Evolutionary conservation across 2,797 vertebrate species (phyloP).

Genomic region (Parotocinclus haroldoi): DNA sequence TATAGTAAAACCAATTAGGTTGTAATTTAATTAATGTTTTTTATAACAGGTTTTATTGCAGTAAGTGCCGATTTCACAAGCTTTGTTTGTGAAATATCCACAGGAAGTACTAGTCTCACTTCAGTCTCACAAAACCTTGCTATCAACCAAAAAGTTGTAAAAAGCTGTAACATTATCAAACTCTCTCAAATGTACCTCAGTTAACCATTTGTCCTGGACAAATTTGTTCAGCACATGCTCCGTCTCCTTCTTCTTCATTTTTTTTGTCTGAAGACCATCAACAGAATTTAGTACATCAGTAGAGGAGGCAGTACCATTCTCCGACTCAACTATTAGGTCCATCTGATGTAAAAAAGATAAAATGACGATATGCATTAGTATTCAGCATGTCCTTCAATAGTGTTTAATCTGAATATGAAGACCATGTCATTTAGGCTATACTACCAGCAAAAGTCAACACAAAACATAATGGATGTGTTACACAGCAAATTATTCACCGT

Average conservation of each 20-base stretch:
- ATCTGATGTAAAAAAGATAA: slow-evolving; percentile 66
- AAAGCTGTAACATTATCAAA: not conserved
- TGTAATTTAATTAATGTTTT: no score
- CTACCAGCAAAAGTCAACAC: no score
- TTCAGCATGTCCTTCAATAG: no score
- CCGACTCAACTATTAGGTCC: slow-evolving; percentile 86
- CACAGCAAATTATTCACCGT: slow-evolving; percentile 71
- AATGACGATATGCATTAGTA: no score
- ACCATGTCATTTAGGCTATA: no score
- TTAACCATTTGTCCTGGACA: slow-evolving; percentile 88
- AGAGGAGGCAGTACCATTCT: slow-evolving; percentile 84
- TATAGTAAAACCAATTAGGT: no score
- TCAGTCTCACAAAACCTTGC: not conserved
- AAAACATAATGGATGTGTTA: not conserved
- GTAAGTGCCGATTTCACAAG: no score
- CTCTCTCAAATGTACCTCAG: slow-evolving; percentile 75
- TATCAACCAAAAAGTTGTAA: not conserved
- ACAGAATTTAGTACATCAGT: slow-evolving; percentile 87
- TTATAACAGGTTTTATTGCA: no score
- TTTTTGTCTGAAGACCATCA: slow-evolving; percentile 83
- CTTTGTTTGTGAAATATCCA: no score
- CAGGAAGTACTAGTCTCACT: no score
- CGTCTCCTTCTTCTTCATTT: slow-evolving; percentile 91
- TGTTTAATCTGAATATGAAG: no score
- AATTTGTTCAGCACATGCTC: slow-evolving; percentile 84